Conservation (phyloP, 2,113 vertebrate genomes). For the Cnemophilus loriae region DNA sequence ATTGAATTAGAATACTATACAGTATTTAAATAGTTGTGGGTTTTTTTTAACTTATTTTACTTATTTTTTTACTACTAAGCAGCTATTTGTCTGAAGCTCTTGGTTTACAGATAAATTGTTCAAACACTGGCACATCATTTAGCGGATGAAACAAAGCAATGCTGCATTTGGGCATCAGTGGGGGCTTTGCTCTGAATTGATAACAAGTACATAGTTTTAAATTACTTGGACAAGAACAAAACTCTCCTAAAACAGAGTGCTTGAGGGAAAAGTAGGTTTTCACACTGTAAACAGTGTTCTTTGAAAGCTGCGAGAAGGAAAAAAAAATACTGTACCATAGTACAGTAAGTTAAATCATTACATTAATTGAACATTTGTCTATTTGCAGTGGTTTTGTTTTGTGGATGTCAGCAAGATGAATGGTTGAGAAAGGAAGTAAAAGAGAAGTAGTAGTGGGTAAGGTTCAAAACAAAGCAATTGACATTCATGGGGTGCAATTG, state of each 20-base stretch:
- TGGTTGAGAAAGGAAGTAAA: background rate
- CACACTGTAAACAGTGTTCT: background rate
- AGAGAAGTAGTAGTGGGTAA: background rate
- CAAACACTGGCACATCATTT: background rate
- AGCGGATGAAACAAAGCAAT: background rate
- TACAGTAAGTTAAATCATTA: background rate
- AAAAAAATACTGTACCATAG: background rate
- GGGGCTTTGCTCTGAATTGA: background rate
- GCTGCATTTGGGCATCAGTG: background rate
- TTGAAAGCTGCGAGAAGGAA: background rate
- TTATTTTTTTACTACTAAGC: background rate
- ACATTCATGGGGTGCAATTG: background rate
- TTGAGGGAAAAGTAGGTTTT: background rate
- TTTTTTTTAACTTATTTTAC: background rate
- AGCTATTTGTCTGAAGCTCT: background rate
- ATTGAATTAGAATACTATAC: background rate
- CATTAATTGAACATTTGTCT: background rate
- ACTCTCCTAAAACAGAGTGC: background rate
- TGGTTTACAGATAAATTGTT: background rate
- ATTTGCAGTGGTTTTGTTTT: background rate
- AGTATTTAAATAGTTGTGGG: background rate
- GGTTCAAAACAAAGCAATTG: background rate
- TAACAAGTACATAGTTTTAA: background rate
- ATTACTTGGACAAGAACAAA: background rate
- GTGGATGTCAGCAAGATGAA: background rate